phyloP scores from a whole-genome alignment of 2,113 vertebrate genomes.

The Kryptolebias marmoratus region DNA sequence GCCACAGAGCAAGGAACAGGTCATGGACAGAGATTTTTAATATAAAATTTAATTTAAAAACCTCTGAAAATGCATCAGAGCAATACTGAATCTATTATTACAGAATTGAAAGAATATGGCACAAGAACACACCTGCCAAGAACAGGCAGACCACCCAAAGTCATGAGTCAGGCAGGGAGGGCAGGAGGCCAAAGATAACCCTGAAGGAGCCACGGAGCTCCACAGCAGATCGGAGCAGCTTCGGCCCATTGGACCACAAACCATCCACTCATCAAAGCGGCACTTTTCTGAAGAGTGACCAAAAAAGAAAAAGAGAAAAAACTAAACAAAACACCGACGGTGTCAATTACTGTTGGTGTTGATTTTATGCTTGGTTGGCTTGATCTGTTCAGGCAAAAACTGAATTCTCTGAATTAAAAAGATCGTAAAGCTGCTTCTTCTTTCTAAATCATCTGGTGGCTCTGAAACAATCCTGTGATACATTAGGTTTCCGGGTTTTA shows the following conservation, averaged over 20 bases:
- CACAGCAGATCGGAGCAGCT: neutral
- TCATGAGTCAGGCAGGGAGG: neutral
- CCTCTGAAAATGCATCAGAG: neutral
- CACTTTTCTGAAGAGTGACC: neutral
- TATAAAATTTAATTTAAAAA: too few relatives aligned
- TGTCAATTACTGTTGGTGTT: neutral
- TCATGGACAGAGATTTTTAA: neutral
- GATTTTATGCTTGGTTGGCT: neutral
- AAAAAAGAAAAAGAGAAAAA: neutral
- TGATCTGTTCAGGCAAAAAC: neutral
- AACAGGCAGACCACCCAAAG: neutral
- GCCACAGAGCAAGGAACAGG: too few relatives aligned
- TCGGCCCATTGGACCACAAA: neutral
- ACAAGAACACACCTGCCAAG: neutral
- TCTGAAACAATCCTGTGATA: neutral
- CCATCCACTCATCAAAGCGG: neutral
- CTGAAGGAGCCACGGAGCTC: neutral
- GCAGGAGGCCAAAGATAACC: neutral
- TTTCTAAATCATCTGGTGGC: neutral
- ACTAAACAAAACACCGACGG: neutral
- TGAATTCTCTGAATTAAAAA: neutral
- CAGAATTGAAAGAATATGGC: neutral
- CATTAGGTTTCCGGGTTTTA: too few relatives aligned
- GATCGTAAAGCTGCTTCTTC: neutral
- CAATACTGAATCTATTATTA: neutral